Base-by-base conservation (phyloP, 1,140 invertebrate genomes). In the Kradibia gibbosae region DNA sequence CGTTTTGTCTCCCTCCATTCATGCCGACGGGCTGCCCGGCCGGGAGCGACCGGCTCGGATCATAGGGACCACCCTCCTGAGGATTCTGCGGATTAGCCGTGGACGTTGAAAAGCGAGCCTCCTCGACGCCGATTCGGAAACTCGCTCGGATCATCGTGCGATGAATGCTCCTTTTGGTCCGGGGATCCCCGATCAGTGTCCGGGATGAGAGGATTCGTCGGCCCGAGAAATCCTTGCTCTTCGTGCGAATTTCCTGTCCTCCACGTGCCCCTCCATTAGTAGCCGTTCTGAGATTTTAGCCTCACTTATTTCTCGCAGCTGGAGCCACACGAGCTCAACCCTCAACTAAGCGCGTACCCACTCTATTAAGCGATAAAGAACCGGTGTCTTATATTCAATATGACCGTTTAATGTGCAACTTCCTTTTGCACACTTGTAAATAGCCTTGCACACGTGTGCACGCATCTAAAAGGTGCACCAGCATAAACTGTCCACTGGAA, bases 41-140 rank as follows among this genome's bases (percentile, higher is more conserved):
- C 11, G 25, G 13, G 22, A 50, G 42, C 13, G 42, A 5, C 25
- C 8, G n/a, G 20, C 34, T 74, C 55, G 17, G 13, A 11, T 31
- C 8, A 0, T 10, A 2, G 28, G 11, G 78, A 80, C 78, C 78
- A 80, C 67, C 78, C 78, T 80, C 78, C 53, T 80, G 45, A 8
- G 77, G 77, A 78, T 78, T 71, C 34, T 20, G 15, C 22, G 60
- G 70, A 72, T 72, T 72, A 72, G 25, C 31, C 22, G 45, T 17
- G 7, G 48, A 20, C 67, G 5, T 57, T 50, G 62, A n/a, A 7
- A 67, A 3, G 25, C 17, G 28, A 25, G 48, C 48, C 5, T 20
- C 34, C 42, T 71, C 48, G 2, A 71, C 20, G 65, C 70, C 73
- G 73, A 80, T 79, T 79, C n/a, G 62, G 13, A 78, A 78, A 78